Evolutionary conservation across 2,888 invertebrate genomes (phyloP).

Genomic region (Cyclophora albipunctata): DNA sequence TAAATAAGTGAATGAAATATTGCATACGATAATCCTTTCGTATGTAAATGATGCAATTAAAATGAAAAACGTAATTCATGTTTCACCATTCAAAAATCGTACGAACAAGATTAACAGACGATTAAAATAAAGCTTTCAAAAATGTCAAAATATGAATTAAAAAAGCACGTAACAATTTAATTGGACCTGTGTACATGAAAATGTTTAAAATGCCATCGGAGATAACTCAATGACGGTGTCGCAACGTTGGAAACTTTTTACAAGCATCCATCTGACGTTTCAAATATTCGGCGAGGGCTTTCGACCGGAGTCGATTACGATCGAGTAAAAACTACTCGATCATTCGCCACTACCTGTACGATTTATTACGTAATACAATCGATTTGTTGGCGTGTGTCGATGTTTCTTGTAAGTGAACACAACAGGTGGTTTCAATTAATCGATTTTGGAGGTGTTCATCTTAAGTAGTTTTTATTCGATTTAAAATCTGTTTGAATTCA

Average conservation of each 20-base stretch:
- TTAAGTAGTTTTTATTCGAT: too few relatives aligned
- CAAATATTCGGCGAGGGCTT: slow-evolving; percentile 29
- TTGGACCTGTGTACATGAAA: slow-evolving; percentile 6
- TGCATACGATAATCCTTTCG: too few relatives aligned
- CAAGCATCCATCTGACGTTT: slow-evolving; percentile 29
- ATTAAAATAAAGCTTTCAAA: too few relatives aligned
- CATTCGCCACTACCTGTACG: slow-evolving; percentile 6
- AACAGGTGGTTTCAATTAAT: neutral
- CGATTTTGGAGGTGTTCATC: too few relatives aligned
- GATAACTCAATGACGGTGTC: slow-evolving; percentile 10
- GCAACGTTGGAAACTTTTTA: slow-evolving; percentile 29
- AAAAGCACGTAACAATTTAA: neutral
- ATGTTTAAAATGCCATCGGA: slow-evolving; percentile 11
- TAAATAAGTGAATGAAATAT: too few relatives aligned
- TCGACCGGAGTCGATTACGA: slow-evolving; percentile 19
- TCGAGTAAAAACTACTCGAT: slow-evolving; percentile 15
- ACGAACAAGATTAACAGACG: too few relatives aligned
- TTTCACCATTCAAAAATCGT: too few relatives aligned
- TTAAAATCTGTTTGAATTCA: too few relatives aligned
- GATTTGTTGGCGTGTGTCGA: slow-evolving; percentile 4
- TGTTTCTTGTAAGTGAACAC: neutral
- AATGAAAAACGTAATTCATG: too few relatives aligned
- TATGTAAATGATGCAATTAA: too few relatives aligned
- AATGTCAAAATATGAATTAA: too few relatives aligned
- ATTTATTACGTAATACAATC: slow-evolving; percentile 13